Base-by-base conservation (phyloP, 2,113 vertebrate genomes). In the Cricetomys ansorgei region DNA sequence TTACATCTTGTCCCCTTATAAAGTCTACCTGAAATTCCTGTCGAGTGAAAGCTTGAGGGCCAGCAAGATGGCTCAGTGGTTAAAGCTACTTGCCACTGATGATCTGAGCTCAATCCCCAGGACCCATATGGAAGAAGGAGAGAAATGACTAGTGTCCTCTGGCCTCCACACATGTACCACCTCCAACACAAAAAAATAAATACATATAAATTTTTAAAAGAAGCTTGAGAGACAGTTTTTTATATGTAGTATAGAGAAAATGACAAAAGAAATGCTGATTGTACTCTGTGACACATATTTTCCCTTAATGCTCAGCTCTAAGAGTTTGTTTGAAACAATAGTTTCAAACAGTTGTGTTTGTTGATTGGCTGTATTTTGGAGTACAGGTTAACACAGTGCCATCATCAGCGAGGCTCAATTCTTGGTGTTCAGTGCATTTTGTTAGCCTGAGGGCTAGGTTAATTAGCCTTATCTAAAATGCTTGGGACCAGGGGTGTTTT, bases 191-290 rank as follows among this genome's bases (percentile, higher is more conserved):
- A 8, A 40, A 37, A n/a, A 12, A 55, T 17, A 83, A 62, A 10
- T 25, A 59, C 23, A 43, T 43, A 25, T 62, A 9, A 8, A 15
- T 21, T 59, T 81, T 27, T 27, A 43, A 83, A 40, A 83, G n/a
- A 83, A 17, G 57, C 5, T 91, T 94, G n/a, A 92, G 72, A 88
- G 43, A 64, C 67, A 13, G 55, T 19, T 93, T 1, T 64, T 70
- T 96, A 77, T 79, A 67, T 85, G 62, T 72, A 50, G 86, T 43
- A 59, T 81, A 86, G 34, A 85, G n/a, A 84, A 91, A 91, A 75
- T 84, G 31, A 72, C 57, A 91, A 83, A 95, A 70, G 37, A 62
- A 95, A 91, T 81, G 75, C 53, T 53, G 8, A 77, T 94, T 76
- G 31, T 65, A 29, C 17, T 25, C 43, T 45, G 15, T 43, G 88